phyloP scores from a whole-genome alignment of 2,797 vertebrate genomes.

The Fratercula arctica region DNA sequence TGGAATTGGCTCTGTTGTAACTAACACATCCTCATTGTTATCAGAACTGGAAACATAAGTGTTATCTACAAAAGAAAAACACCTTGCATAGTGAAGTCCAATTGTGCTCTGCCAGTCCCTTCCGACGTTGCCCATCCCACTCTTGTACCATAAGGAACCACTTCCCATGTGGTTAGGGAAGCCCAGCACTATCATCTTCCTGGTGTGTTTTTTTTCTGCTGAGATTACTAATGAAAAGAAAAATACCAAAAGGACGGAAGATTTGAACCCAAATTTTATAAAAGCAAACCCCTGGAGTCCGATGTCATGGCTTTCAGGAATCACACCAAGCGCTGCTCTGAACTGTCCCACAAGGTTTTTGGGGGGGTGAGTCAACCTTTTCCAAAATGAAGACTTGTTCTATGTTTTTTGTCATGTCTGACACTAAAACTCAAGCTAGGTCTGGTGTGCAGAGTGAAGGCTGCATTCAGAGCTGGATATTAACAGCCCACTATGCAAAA shows the following conservation, averaged over 20 bases:
- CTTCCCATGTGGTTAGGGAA: not conserved
- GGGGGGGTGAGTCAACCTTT: not conserved
- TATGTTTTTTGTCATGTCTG: not conserved
- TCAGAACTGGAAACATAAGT: slow-evolving; percentile 80
- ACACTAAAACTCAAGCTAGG: not conserved
- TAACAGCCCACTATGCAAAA: not conserved
- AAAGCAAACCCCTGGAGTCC: not conserved
- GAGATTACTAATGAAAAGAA: not conserved
- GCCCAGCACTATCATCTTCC: not conserved
- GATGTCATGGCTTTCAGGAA: not conserved
- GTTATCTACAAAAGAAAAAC: not conserved
- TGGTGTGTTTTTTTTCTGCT: not conserved
- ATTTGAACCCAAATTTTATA: not conserved
- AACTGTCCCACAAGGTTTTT: not conserved
- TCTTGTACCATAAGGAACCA: not conserved
- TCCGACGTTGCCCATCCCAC: not conserved
- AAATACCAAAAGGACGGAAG: not conserved
- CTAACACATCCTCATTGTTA: slow-evolving; percentile 86
- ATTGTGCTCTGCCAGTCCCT: not conserved
- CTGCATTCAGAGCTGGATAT: not conserved
- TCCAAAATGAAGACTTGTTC: not conserved
- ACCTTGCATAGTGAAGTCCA: not conserved
- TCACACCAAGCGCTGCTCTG: not conserved
- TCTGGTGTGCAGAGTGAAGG: not conserved
- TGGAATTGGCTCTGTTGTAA: slow-evolving; percentile 86